Conservation (phyloP, 2,113 vertebrate genomes). For the Oryzias curvinotus region DNA sequence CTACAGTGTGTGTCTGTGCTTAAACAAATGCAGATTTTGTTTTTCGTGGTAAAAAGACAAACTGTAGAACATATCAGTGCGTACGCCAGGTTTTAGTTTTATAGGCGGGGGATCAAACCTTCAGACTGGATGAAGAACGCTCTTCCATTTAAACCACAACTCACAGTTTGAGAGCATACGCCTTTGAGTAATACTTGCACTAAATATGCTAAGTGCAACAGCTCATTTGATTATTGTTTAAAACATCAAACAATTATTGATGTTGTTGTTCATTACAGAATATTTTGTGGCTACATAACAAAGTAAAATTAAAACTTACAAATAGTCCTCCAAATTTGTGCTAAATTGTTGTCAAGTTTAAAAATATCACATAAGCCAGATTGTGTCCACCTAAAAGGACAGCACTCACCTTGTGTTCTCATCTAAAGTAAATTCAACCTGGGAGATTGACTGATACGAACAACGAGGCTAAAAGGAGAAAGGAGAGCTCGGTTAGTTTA, state of each 20-base stretch:
- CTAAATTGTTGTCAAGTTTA: slow-evolving; percentile 16
- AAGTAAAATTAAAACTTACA: slow-evolving; percentile 32
- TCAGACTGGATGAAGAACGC: too few relatives aligned
- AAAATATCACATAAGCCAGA: slow-evolving; percentile 1
- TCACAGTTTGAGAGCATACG: background rate
- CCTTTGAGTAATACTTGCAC: slow-evolving; percentile 1
- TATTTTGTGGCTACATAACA: slow-evolving; percentile 32
- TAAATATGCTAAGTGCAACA: background rate
- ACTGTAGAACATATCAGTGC: too few relatives aligned
- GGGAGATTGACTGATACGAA: slow-evolving; percentile 35
- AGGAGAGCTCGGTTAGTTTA: slow-evolving; percentile 20
- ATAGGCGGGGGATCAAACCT: too few relatives aligned
- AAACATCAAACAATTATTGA: slow-evolving; percentile 14
- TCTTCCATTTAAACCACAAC: background rate
- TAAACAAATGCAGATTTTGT: too few relatives aligned
- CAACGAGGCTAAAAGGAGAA: slow-evolving; percentile 4
- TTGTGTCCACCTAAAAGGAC: slow-evolving; percentile 4
- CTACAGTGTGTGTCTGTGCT: too few relatives aligned
- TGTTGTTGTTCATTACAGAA: slow-evolving; percentile 31
- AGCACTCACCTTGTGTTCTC: slow-evolving; percentile 17
- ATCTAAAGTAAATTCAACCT: slow-evolving; percentile 20
- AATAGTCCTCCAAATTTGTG: slow-evolving; percentile 16
- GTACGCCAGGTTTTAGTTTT: too few relatives aligned
- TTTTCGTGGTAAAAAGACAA: too few relatives aligned
- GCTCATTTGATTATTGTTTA: background rate